Evolutionary conservation across 2,888 invertebrate species (phyloP).

Genomic region (Meteorus cinctellus): DNA sequence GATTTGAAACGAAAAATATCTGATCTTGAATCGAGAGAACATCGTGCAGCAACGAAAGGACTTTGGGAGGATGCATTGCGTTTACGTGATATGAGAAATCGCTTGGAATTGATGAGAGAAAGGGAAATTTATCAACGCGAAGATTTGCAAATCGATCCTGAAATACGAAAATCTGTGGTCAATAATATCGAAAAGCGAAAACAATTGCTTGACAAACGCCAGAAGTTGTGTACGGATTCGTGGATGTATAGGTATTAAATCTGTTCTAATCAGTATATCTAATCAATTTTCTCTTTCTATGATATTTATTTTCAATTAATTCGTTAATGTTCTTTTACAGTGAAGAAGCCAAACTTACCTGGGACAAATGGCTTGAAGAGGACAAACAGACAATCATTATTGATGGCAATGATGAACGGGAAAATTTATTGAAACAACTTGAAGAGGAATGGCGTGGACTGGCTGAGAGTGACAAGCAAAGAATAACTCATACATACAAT

Average conservation of each 20-base stretch:
- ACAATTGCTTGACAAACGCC: constrained; percentile 55
- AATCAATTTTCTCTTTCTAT: not conserved
- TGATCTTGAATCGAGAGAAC: constrained; percentile 62
- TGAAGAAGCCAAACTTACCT: constrained; percentile 66
- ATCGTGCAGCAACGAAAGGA: constrained; percentile 61
- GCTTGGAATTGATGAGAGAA: constrained; percentile 63
- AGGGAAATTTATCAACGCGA: constrained; percentile 62
- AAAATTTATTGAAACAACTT: constrained; percentile 59
- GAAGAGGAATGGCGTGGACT: constrained; percentile 66
- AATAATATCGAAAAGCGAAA: constrained; percentile 59
- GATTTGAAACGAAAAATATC: constrained; percentile 63
- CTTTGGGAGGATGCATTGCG: constrained; percentile 67
- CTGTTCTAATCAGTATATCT: not conserved
- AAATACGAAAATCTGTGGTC: constrained; percentile 56
- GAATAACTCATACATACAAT: constrained; percentile 58
- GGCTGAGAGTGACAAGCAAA: constrained; percentile 62
- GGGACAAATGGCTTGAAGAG: constrained; percentile 66
- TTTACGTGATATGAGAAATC: constrained; percentile 67
- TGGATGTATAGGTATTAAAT: constrained; percentile 63
- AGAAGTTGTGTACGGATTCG: constrained; percentile 58
- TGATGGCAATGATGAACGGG: constrained; percentile 55
- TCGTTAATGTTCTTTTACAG: constrained; percentile 49
- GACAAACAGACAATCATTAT: constrained; percentile 58
- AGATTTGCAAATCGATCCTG: constrained; percentile 60
- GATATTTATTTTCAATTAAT: not conserved